A percentile compares a stretch with the other conserved stretches of the same genome.
Evolutionary conservation across 1,140 invertebrate genomes (phyloP).

Genomic region (Dinoponera quadriceps): DNA sequence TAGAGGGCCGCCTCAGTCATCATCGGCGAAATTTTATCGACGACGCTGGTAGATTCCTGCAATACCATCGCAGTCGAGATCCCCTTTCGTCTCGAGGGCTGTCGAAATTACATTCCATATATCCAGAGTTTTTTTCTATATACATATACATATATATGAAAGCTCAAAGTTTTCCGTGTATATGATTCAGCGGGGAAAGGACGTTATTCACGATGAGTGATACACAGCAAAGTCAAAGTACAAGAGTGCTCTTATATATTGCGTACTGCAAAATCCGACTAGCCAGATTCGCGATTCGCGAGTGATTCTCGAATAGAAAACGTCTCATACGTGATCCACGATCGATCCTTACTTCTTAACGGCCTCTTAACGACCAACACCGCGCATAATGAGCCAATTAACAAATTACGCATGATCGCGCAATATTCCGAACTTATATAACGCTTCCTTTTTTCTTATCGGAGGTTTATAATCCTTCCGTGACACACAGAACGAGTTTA

Average conservation of each 20-base stretch:
- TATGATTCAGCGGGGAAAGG: too few species aligned
- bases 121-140: too few species aligned
- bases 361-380: too few species aligned
- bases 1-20: too few species aligned
- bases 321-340: neutral
- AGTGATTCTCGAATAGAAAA: constrained; percentile 23
- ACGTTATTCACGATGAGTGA: neutral
- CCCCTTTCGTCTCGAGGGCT: too few species aligned
- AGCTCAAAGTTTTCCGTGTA: too few species aligned
- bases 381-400: neutral
- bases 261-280: neutral
- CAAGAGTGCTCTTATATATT: neutral
- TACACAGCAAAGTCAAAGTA: constrained; percentile 40
- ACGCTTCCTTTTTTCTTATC: neutral
- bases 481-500: neutral
- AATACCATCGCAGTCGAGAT: too few species aligned
- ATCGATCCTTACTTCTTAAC: too few species aligned
- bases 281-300: neutral
- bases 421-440: neutral
- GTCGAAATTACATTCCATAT: too few species aligned
- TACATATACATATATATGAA: too few species aligned
- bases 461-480: neutral
- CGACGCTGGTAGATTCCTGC: too few species aligned
- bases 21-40: too few species aligned
- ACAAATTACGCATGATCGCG: neutral